Evolutionary conservation across 2,113 vertebrate genomes (phyloP).

Genomic region (Madoqua kirkii): DNA sequence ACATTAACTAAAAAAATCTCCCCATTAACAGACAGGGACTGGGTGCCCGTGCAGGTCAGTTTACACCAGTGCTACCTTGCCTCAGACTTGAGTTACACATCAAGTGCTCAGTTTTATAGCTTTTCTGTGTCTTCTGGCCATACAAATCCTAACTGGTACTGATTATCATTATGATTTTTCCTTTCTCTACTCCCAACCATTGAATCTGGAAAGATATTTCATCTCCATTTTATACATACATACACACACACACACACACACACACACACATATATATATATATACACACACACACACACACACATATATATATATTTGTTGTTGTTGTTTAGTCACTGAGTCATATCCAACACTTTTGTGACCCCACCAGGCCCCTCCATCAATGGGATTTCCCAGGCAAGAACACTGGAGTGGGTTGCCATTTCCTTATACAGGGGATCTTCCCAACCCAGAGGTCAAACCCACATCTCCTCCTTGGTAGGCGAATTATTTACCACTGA

Average conservation of each 20-base stretch:
- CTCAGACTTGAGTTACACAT: background rate
- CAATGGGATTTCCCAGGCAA: background rate
- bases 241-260: too few species aligned
- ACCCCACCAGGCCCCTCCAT: background rate
- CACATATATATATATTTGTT: background rate
- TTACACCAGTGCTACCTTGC: background rate
- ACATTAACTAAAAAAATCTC: background rate
- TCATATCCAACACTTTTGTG: background rate
- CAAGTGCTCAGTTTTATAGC: background rate
- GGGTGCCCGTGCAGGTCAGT: background rate
- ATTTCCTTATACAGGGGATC: background rate
- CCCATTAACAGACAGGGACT: background rate
- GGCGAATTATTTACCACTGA: background rate
- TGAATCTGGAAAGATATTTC: background rate
- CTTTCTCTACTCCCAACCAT: background rate
- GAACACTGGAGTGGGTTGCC: background rate
- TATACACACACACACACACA: too few species aligned
- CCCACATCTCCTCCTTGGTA: background rate
- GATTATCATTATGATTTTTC: background rate
- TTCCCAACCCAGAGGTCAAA: background rate
- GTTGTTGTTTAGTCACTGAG: background rate
- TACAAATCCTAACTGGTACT: background rate
- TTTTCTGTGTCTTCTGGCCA: background rate
- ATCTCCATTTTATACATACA: background rate
- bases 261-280: accelerated